Base-by-base conservation (phyloP, 1,140 invertebrate genomes). In the Campoletis sonorensis region DNA sequence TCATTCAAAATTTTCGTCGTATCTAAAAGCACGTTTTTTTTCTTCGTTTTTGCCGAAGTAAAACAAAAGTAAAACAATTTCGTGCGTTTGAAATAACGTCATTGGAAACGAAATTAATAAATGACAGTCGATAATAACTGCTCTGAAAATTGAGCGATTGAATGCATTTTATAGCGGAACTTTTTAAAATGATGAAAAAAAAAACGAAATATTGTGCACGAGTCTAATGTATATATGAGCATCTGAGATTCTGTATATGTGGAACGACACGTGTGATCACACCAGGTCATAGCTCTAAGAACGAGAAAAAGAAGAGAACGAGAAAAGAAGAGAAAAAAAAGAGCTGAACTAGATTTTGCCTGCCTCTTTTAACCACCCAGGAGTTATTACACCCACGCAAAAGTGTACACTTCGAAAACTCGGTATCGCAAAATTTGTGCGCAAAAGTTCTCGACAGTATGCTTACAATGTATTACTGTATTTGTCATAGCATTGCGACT, bases 241-340 rank as follows among this genome's bases (percentile, higher is more conserved):
- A 58, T 7, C 5, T 10, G 16, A 58, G 54, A n/a, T 3, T 23
- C 18, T n/a, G 16, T 23, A 58, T n/a, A 58, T 58, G 21, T 58
- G 21, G 21, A 64, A 70, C 1, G 18, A 70, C 30, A 70, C 13
- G 61, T 70, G 33, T 70, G 30, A 33, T 30, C 67, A 10, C 30
- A 18, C n/a, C 11, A 30, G 27, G 16, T 70, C n/a, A 64, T 64
- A 64, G 30, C 67, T 70, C 67, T 33, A 33, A 33, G 30, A 33
- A 33, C 67, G 18, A 27, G 61, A 27, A 16, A 70, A 33, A 33
- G 67, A 3, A 67, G 64, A 67, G 23, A 67, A n/a, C 4, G 58
- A 67, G 64, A 67, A 33, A 26, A 67, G 64, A 30, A 67, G 64
- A 67, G 64, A 67, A 7, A 33, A 27, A 16, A 70, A 33, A 33